Base-by-base conservation (phyloP, 1,140 invertebrate genomes). In the Ganaspis sp. region DNA sequence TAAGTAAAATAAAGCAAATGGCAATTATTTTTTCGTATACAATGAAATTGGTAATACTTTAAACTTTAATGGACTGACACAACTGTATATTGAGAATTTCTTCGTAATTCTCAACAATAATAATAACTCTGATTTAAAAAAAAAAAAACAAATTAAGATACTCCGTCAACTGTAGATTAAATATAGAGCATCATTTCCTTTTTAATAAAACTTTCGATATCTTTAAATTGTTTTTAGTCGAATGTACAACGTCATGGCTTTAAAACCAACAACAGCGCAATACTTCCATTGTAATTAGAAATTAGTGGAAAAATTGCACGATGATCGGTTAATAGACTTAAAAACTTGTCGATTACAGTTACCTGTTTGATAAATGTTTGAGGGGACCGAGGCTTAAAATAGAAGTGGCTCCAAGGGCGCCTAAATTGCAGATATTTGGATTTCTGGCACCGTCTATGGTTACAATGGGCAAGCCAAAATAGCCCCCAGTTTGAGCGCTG, bases 391-490 rank as follows among this genome's bases (percentile, higher is more conserved):
- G 88, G 85, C 94, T 94, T 58, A 96, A 88, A 71, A 95, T 92
- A 17, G 93, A 94, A 72, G 93, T 93, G 37, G 93, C 93, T 72
- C 94, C 94, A 12, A 95, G 87, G n/a, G 93, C 93, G 70, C 92
- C 92, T 74, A 95, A 89, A 86, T 93, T 93, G 74, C 88, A 92
- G 0, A 92, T 90, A 75, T 92, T 91, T 5, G 94, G 92, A 83
- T 94, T 95, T 73, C 93, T 90, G 53, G 93, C 91, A 83, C 93
- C 93, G 80, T 95, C 94, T 17, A 94, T 92, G 12, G 93, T 94
- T 69, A 96, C 92, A n/a, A 96, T 94, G 0, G 95, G 95, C 58
- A 96, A 90, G 15, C 94, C 94, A 77, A 94, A 95, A 49, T 93
- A 93, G 9, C 94, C 94, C 49, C 93, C 93, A 0, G 92, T 90